Conservation (phyloP, 2,113 vertebrate species). For the Thalassoma bifasciatum region DNA sequence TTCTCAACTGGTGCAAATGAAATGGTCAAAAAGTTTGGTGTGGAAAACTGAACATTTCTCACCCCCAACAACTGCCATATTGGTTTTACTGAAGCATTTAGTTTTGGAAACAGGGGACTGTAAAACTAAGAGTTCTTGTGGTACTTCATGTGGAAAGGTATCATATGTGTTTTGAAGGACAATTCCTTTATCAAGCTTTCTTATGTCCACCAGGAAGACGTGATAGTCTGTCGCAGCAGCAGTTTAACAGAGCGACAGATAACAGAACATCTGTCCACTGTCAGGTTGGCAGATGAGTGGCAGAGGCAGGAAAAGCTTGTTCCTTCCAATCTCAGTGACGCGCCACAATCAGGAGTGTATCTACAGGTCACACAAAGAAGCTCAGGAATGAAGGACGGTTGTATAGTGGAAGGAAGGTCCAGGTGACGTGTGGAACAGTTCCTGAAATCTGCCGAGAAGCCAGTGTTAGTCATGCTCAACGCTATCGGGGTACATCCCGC, state of each 20-base stretch:
- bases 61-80: too few species aligned
- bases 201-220: conserved; percentile 67
- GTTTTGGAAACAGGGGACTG: too few species aligned
- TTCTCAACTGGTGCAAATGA: too few species aligned
- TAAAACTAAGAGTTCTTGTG: too few species aligned
- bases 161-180: conserved; percentile 29
- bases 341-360: conserved; percentile 72
- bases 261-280: conserved; percentile 79
- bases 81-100: too few species aligned
- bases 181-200: conserved; percentile 60
- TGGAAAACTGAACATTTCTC: too few species aligned
- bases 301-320: conserved; percentile 73
- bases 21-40: too few species aligned
- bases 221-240: conserved; percentile 67
- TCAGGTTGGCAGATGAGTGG: conserved; percentile 80
- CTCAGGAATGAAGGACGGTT: conserved; percentile 69
- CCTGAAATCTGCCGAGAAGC: background rate
- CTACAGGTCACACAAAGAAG: conserved; percentile 76
- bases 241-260: conserved; percentile 70
- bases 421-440: conserved; percentile 49
- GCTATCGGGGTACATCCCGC: background rate
- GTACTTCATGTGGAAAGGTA: too few species aligned
- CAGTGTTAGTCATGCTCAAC: background rate
- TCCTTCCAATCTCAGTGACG: conserved; percentile 71
- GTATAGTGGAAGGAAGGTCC: conserved; percentile 34